phyloP scores from a whole-genome alignment of 1,140 invertebrate genomes.

The Amphibalanus amphitrite region DNA sequence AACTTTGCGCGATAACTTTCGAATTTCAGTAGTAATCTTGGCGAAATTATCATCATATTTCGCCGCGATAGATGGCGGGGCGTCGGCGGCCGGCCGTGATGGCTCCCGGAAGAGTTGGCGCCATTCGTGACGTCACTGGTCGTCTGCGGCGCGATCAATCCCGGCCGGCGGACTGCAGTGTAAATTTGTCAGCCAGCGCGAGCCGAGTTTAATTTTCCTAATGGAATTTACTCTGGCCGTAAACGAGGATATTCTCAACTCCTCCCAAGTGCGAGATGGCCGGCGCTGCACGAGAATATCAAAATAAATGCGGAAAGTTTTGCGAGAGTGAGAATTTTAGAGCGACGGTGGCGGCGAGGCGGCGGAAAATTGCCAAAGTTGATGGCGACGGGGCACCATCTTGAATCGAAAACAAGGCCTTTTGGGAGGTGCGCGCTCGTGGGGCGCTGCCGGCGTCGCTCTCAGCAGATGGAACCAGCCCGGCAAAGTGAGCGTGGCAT shows the following conservation, averaged over 20 bases:
- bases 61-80: neutral
- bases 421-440: neutral
- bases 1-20: conserved; percentile 1
- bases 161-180: neutral
- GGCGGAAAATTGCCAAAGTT: neutral
- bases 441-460: too few species aligned
- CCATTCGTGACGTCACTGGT: neutral
- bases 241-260: conserved; percentile 1
- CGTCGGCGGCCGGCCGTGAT: neutral
- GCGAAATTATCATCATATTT: conserved; percentile 1
- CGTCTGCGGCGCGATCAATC: neutral
- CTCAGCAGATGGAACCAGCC: neutral
- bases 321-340: neutral
- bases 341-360: neutral
- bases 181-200: neutral
- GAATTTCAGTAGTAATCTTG: neutral
- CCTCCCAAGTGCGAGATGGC: neutral
- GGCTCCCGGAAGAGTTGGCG: neutral
- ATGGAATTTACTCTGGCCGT: neutral
- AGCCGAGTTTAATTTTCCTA: conserved; percentile 1
- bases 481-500: too few species aligned
- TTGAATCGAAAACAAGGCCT: conserved; percentile 1
- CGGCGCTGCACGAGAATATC: neutral
- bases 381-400: neutral
- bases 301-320: conserved; percentile 2